phyloP scores from a whole-genome alignment of 2,888 invertebrate genomes.

The Pammene aurita region DNA sequence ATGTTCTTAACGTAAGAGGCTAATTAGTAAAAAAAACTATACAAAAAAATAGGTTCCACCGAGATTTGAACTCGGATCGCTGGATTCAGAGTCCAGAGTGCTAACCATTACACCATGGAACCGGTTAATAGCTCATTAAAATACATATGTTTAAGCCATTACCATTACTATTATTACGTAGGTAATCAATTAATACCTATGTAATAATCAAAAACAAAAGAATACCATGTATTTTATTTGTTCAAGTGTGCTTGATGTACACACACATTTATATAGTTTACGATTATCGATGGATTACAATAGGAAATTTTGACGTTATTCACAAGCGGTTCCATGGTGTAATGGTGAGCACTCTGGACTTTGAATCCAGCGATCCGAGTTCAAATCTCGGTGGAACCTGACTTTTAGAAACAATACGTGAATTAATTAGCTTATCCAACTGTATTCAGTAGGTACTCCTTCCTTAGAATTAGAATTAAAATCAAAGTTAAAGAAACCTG shows the following conservation, averaged over 20 bases:
- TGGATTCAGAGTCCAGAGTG: slow-evolving; percentile 87
- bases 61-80: slow-evolving; percentile 86
- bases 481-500: too few species aligned
- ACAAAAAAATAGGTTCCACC: slow-evolving; percentile 31
- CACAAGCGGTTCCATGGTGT: slow-evolving; percentile 87
- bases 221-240: neutral
- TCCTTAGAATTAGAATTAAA: too few species aligned
- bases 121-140: slow-evolving; percentile 50
- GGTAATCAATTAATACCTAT: neutral
- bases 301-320: neutral
- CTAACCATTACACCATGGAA: slow-evolving; percentile 86
- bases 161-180: slow-evolving; percentile 1
- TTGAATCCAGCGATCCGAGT: slow-evolving; percentile 93
- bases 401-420: neutral
- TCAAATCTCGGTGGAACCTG: slow-evolving; percentile 92
- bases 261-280: neutral
- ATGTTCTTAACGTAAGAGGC: too few species aligned
- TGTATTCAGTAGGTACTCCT: neutral
- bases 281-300: neutral
- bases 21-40: too few species aligned
- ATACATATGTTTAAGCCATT: slow-evolving; percentile 5
- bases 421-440: slow-evolving; percentile 10
- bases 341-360: slow-evolving; percentile 93
- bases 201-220: neutral
- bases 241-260: neutral